Base-by-base conservation (phyloP, 2,888 invertebrate species). In the Thyatira batis region DNA sequence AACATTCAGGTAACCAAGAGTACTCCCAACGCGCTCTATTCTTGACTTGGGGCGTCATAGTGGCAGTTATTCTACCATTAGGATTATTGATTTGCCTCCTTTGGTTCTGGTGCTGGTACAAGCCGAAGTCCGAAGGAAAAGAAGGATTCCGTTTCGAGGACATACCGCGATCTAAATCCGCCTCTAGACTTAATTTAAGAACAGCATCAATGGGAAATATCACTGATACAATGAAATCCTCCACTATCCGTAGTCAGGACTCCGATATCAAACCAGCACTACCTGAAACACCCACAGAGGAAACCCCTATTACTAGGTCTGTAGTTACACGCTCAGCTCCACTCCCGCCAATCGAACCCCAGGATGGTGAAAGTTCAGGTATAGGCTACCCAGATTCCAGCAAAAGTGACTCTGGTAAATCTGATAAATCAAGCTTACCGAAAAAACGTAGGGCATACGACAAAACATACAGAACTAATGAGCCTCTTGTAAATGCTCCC, bases 391-490 rank as follows among this genome's bases (percentile, higher is more conserved):
- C 93, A 51, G 93, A 93, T 57, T 88, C 92, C 0, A 93, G 85
- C 63, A 90, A 84, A 65, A 93, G 92, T 60, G 93, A 92, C 60
- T 88, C 89, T 1, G 84, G 82, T 17, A 93, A 92, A 74, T 90
- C 88, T 10, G 93, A 93, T 59, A 92, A 93, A 66, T 90, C 92
- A 6, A 67, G 62, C 43, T 57, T 74, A 46, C 70, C 73, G 1
- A 95, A 94, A 86, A 95, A 95, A 82, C 93, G 94, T 68, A 93
- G 95, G 65, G 94, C 93, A 66, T 97, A 97, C 82, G 97, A 97
- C 78, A 95, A 94, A 84, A 94, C 95, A 51, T 98, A 98, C 83
- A 93, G 95, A 65, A 98, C 97, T 9, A 93, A 97, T 78, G 97
- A 98, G 88, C 97, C 97, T 51, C 85, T 97, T 64, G 92, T 94